Base-by-base conservation (phyloP, 2,888 invertebrate genomes). In the Platycheirus rosarum region DNA sequence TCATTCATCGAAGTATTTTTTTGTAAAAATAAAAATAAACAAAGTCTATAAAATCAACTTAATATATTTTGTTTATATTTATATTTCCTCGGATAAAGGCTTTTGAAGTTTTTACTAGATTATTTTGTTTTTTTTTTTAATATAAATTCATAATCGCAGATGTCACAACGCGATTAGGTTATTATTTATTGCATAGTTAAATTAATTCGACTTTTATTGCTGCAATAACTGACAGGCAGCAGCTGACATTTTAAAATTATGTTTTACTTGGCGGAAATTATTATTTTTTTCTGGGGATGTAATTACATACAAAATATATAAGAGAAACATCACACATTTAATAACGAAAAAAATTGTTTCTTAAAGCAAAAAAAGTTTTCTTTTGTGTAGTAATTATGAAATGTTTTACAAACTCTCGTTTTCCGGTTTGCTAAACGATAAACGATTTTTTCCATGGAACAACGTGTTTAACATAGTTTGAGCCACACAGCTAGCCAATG, bases 221-320 rank as follows among this genome's bases (percentile, higher is more conserved):
- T 35, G 32, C 62, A 68, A 55, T 82, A 82, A 82, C 23, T 77
- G 71, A 82, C 76, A 55, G 82, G 77, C 82, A 76, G 55, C 82
- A 82, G 76, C 82, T 82, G 82, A 65, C 75, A 75, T 48, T 46
- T 55, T 13, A 57, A 77, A 65, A 63, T 66, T 66, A 74, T 74
- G 57, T 35, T 16, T 42, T 32, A 66, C 73, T 40, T 7, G 16
- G 74, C 9, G 48, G 16, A 49, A n/a, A 44, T 53, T 14, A 44
- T 62, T 44, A 42, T 44, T 62, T 23, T 2, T 2, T 23, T 23
- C n/a, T n/a, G n/a, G n/a, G n/a, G 23, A 23, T 23, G 23, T 4
- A 23, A n/a, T n/a, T n/a, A 26, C 3, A 26, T 26, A 26, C 26
- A 26, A 26, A 26, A 26, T 26, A n/a, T 26, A 26, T 26, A 26